Conservation (phyloP, 2,113 vertebrate genomes). For the Dipodomys ordii region DNA sequence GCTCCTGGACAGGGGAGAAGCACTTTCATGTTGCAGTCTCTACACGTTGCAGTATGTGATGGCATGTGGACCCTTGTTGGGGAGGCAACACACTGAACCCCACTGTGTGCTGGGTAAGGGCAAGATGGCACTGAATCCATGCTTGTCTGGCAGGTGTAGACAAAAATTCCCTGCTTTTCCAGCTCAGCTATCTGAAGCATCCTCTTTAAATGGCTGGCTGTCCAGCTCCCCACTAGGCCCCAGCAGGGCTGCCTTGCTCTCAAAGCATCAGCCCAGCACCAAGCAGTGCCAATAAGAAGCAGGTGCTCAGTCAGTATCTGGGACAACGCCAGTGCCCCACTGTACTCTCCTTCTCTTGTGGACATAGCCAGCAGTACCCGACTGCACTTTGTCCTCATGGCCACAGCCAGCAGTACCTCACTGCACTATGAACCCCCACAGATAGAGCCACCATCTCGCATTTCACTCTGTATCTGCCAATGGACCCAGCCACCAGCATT, state of each 20-base stretch:
- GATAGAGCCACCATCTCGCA: too few relatives aligned
- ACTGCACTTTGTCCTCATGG: too few relatives aligned
- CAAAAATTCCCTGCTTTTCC: too few relatives aligned
- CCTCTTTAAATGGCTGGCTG: neutral
- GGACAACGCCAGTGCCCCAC: too few relatives aligned
- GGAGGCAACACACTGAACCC: neutral
- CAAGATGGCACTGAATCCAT: neutral
- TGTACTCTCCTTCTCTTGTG: too few relatives aligned
- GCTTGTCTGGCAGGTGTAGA: neutral
- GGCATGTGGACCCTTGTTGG: neutral
- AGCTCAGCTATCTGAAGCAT: neutral
- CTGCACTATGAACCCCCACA: too few relatives aligned
- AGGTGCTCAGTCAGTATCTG: neutral
- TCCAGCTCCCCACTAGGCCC: neutral
- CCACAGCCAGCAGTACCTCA: too few relatives aligned
- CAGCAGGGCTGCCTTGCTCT: neutral
- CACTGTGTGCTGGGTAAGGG: neutral
- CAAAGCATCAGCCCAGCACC: neutral
- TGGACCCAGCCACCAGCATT: too few relatives aligned
- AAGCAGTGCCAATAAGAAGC: neutral
- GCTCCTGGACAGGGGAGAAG: neutral
- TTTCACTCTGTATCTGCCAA: too few relatives aligned
- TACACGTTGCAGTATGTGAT: too few relatives aligned
- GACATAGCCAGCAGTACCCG: too few relatives aligned
- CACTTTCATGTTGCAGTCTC: neutral